Base-by-base conservation (phyloP, 2,113 vertebrate species). In the Hypomesus transpacificus region DNA sequence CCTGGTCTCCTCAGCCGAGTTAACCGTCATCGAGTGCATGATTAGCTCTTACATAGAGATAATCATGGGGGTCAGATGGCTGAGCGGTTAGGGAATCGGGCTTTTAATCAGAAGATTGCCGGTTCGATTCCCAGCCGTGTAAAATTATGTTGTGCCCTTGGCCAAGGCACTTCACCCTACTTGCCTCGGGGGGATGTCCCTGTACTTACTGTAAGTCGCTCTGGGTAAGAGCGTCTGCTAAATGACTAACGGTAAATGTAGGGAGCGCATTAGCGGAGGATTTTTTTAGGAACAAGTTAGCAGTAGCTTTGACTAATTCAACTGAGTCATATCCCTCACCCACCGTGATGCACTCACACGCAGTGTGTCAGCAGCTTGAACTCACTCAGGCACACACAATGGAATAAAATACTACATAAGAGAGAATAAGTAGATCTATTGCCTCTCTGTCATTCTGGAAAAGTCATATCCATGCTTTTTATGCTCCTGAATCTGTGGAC, bases 401-500 rank as follows among this genome's bases (percentile, higher is more conserved):
- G 24, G 16, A 78, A 69, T 28, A 46, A 71, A 28, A 62, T 7
- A 31, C 22, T 84, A 50, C 80, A 61, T 75, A 68, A 75, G 76
- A 75, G 78, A 82, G 81, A 83, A 75, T 73, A 80, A 46, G 39
- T 46, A 9, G 39, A 46, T 46, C 78, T 79, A 87, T 79, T 77
- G 68, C 82, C 75, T 77, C 50, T 84, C 72, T 75, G 85, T 85
- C 78, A 79, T 78, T 88, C 91, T 91, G 91, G 87, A 90, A 91
- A 90, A 91, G 86, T 79, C 39, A 90, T 92, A 89, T 92, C 83
- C 83, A 85, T 77, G 84, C 86, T 89, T 84, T 84, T 84, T 85
- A 77, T 80, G 75, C 88, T 85, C 80, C 84, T 81, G 86, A 89
- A 86, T 88, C 86, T 87, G 90, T 79, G 82, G 87, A 91, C 85